Evolutionary conservation across 2,113 vertebrate species (phyloP).

Genomic region (Camelus dromedarius): DNA sequence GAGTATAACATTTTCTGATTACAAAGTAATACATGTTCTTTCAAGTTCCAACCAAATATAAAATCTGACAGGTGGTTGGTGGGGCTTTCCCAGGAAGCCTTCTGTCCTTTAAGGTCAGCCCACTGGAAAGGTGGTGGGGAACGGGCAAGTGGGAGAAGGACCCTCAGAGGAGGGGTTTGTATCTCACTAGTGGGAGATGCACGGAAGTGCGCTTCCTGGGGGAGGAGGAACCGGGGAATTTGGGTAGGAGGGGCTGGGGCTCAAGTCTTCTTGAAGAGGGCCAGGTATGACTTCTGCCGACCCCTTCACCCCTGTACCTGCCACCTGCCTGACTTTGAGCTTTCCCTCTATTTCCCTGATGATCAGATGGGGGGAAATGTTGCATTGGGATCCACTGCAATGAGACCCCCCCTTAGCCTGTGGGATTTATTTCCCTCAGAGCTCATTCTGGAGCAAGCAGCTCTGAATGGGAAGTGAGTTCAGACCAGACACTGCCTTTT

Average conservation of each 20-base stretch:
- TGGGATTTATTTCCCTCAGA: neutral
- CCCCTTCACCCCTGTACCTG: no score
- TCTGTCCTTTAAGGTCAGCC: neutral
- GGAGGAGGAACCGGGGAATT: no score
- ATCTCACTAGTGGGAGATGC: neutral
- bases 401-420: neutral
- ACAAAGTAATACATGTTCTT: no score
- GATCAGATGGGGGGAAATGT: neutral
- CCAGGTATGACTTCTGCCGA: neutral
- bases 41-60: no score
- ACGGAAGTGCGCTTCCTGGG: neutral
- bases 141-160: neutral
- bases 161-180: no score
- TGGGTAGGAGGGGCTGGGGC: neutral
- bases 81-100: neutral
- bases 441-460: neutral
- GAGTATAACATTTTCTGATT: no score
- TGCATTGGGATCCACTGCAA: neutral
- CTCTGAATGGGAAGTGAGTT: neutral
- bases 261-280: neutral
- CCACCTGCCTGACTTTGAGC: neutral
- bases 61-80: fast-evolving
- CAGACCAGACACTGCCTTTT: neutral
- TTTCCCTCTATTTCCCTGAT: neutral
- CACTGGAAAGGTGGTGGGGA: neutral